Conservation (phyloP, 37 sponge, comb jelly and placozoan species). For the Aphrocallistes beatrix region DNA sequence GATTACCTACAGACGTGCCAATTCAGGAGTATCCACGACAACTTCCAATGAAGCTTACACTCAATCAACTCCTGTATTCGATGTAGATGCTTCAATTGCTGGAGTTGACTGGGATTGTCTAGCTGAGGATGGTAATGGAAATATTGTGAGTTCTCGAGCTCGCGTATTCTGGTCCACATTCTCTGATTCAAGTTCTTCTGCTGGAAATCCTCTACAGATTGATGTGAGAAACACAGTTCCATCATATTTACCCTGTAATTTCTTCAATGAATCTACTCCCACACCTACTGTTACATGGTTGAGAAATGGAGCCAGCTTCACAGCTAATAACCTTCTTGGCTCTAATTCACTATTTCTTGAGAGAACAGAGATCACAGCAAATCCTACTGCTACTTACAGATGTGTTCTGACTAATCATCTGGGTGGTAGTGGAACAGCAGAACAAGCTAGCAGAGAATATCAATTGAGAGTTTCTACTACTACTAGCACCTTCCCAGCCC, state of each 20-base stretch:
- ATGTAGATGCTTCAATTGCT: background rate
- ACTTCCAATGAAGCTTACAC: background rate
- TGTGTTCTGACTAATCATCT: background rate
- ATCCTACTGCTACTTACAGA: background rate
- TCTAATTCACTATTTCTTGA: background rate
- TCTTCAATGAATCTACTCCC: background rate
- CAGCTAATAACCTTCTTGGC: background rate
- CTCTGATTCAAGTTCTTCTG: background rate
- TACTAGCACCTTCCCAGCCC: background rate
- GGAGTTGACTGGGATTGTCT: background rate
- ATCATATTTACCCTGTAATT: background rate
- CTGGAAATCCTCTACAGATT: background rate
- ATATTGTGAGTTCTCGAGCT: background rate
- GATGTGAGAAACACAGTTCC: background rate
- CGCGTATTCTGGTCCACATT: background rate
- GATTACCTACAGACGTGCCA: background rate
- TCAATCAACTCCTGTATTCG: background rate
- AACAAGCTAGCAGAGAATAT: background rate
- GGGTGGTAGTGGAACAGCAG: background rate
- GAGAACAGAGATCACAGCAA: background rate
- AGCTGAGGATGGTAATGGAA: background rate
- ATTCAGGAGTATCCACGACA: background rate
- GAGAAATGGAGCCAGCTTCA: background rate
- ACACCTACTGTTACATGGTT: background rate
- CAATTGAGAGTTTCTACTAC: background rate